Conservation (phyloP, 2,113 vertebrate genomes). For the Dasyurus viverrinus region DNA sequence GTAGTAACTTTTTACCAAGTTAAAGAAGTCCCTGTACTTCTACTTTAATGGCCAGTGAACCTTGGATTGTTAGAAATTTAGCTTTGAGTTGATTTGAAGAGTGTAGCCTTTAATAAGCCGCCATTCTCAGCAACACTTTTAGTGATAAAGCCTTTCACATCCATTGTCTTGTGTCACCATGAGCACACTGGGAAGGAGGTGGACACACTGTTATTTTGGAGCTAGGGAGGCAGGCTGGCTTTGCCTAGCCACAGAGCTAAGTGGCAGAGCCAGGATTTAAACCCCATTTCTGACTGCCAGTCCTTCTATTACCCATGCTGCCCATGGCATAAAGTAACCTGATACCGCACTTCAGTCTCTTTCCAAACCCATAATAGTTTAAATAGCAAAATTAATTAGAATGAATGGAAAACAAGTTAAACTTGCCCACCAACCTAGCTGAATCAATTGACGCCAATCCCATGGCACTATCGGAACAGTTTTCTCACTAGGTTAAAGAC, state of each 20-base stretch:
- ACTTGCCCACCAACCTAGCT: constrained; percentile 26
- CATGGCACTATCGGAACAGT: neutral
- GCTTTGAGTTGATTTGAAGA: constrained; percentile 37
- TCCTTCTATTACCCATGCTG: neutral
- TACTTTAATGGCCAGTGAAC: neutral
- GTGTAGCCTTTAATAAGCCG: neutral
- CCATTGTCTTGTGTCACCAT: neutral
- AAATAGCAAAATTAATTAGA: constrained; percentile 30
- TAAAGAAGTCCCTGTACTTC: neutral
- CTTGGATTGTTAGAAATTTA: constrained; percentile 54
- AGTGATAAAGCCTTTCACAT: neutral
- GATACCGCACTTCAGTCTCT: neutral
- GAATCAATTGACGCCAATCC: constrained; percentile 3
- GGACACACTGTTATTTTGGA: neutral
- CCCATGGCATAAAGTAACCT: neutral
- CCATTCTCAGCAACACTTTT: neutral
- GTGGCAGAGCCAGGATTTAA: neutral
- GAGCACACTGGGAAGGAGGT: neutral
- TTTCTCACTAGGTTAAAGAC: constrained; percentile 42
- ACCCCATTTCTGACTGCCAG: constrained; percentile 5
- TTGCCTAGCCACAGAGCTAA: constrained; percentile 40
- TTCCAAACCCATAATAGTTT: neutral
- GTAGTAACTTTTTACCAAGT: constrained; percentile 10
- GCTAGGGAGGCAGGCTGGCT: neutral
- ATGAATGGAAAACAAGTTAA: constrained; percentile 27